Evolutionary conservation across 2,797 vertebrate species (phyloP).

Genomic region (Anabas testudineus): DNA sequence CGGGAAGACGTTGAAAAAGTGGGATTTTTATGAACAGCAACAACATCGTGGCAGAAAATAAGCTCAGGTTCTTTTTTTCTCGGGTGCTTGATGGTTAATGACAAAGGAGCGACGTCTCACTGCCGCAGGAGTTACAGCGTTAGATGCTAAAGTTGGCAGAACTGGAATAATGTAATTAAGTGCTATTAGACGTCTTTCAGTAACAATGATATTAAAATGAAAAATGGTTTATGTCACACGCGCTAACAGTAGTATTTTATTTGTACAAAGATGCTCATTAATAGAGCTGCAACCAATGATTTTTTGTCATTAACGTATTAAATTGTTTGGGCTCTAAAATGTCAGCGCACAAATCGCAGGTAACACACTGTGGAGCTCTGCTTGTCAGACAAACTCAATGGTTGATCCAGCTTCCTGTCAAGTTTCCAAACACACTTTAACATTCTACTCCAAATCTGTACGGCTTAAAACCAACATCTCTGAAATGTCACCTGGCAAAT

Average conservation of each 20-base stretch:
- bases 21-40: slow-evolving; percentile 36
- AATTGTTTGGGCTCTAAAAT: neutral
- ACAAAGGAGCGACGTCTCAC: neutral
- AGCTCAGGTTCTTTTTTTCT: slow-evolving; percentile 37
- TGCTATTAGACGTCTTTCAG: neutral
- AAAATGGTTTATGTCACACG: neutral
- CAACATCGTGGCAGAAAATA: slow-evolving; percentile 34
- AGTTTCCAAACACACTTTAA: neutral
- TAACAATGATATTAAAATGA: neutral
- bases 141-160: slow-evolving; percentile 8
- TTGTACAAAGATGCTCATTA: too few relatives aligned
- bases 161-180: too few relatives aligned
- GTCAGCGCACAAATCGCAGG: neutral
- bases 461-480: neutral
- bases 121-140: slow-evolving; percentile 9
- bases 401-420: neutral
- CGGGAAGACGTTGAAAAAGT: neutral
- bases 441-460: neutral
- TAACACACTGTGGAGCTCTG: neutral
- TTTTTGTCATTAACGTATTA: neutral
- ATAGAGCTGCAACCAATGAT: neutral
- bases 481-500: neutral
- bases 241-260: too few relatives aligned
- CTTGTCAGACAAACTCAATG: neutral
- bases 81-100: slow-evolving; percentile 22